Conservation (phyloP, 2,888 invertebrate species). For the Busseola fusca region DNA sequence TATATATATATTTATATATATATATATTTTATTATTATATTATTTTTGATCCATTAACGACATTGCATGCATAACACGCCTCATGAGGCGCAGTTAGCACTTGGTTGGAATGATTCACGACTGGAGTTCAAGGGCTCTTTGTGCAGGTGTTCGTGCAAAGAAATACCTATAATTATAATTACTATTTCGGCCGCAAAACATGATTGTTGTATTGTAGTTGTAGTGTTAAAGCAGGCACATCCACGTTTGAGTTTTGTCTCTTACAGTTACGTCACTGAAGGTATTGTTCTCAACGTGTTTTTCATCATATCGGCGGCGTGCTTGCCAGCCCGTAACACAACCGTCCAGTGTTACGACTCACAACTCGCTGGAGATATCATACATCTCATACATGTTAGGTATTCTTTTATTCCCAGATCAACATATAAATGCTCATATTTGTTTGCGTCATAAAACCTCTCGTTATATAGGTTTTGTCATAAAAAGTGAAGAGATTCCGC, state of each 20-base stretch:
- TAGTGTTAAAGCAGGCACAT: neutral
- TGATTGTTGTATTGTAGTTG: neutral
- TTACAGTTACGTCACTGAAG: neutral
- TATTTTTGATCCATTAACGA: slow-evolving; percentile 14
- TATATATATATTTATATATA: no score
- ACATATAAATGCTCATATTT: slow-evolving; percentile 39
- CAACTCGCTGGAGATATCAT: neutral
- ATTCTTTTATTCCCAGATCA: slow-evolving; percentile 36
- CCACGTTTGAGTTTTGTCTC: neutral
- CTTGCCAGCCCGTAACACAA: neutral
- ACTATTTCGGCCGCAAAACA: neutral
- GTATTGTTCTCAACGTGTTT: neutral
- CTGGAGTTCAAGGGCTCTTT: neutral
- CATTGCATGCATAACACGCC: neutral
- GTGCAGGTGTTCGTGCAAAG: neutral
- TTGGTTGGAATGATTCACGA: neutral
- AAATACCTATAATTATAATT: neutral
- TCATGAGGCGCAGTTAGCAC: neutral
- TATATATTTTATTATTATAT: no score
- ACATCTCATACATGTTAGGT: slow-evolving; percentile 9
- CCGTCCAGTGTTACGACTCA: neutral
- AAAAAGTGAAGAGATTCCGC: slow-evolving; percentile 49
- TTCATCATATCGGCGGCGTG: no score
- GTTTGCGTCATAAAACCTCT: slow-evolving; percentile 39
- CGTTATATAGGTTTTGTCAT: slow-evolving; percentile 36